Evolutionary conservation across 1,140 invertebrate genomes (phyloP).

Genomic region (Aphaenogaster rudis): DNA sequence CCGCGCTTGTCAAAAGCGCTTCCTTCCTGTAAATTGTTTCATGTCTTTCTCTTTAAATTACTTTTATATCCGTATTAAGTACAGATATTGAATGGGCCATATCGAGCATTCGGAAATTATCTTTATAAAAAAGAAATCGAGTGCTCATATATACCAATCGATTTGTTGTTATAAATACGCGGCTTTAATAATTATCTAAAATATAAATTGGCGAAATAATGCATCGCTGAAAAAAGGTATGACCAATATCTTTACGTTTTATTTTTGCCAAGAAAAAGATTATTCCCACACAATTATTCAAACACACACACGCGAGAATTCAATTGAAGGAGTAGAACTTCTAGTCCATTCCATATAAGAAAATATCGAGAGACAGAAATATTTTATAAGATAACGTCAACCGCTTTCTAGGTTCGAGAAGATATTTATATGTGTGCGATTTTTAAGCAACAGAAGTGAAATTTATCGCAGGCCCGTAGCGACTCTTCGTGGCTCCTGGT

Average conservation of each 20-base stretch:
- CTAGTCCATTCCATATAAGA: neutral
- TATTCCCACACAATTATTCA: neutral
- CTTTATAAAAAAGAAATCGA: neutral
- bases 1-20: conserved; percentile 5
- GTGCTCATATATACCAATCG: neutral
- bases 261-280: neutral
- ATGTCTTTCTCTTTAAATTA: conserved; percentile 8
- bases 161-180: neutral
- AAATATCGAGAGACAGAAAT: neutral
- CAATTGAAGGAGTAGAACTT: neutral
- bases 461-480: conserved; percentile 26
- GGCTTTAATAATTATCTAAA: neutral
- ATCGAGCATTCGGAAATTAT: neutral
- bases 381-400: conserved; percentile 30
- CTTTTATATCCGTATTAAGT: neutral
- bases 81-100: neutral
- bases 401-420: neutral
- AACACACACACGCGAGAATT: neutral
- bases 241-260: neutral
- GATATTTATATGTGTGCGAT: conserved; percentile 30
- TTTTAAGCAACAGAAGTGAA: conserved; percentile 43
- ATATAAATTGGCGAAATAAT: neutral
- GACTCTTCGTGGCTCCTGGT: neutral
- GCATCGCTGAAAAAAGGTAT: neutral
- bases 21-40: conserved; percentile 15